A percentile compares a stretch with the other conserved stretches of the same genome.
phyloP scores from a whole-genome alignment of 1,140 invertebrate species.

The Sitophilus oryzae region DNA sequence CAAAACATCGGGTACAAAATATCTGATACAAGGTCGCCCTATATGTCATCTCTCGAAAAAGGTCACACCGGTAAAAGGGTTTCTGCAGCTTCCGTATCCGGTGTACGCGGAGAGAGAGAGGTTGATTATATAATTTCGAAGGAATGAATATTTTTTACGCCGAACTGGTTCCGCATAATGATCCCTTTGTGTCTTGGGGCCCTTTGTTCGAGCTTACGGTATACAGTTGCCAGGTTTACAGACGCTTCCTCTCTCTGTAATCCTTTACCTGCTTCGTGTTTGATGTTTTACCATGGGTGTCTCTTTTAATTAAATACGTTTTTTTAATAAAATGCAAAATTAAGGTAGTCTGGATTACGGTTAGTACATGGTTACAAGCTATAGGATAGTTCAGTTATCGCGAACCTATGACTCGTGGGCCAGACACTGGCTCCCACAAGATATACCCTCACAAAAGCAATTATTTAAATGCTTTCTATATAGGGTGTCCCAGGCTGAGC shows the following conservation, averaged over 20 bases:
- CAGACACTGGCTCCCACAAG: too few species aligned
- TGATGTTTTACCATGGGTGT: too few species aligned
- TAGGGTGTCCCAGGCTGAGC: too few species aligned
- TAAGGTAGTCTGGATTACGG: too few species aligned
- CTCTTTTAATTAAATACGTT: too few species aligned
- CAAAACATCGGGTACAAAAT: constrained; percentile 5
- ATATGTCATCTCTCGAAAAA: constrained; percentile 15
- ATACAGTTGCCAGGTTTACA: constrained; percentile 14
- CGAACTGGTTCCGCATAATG: constrained; percentile 20
- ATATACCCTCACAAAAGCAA: too few species aligned
- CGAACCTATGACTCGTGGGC: too few species aligned
- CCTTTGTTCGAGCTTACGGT: constrained; percentile 14
- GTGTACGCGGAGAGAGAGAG: too few species aligned
- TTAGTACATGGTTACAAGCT: too few species aligned
- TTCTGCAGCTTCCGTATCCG: constrained; percentile 15
- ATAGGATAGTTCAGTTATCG: too few species aligned
- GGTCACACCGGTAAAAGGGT: constrained; percentile 15
- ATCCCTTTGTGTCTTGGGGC: constrained; percentile 13
- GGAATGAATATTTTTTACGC: constrained; percentile 28
- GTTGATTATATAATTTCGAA: constrained; percentile 17
- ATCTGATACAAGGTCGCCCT: not conserved
- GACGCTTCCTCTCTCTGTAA: constrained; percentile 13
- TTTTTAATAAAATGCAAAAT: too few species aligned
- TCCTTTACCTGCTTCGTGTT: constrained; percentile 11
- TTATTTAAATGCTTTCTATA: too few species aligned